Evolutionary conservation across 2,888 invertebrate species (phyloP), one percentile per base, ranked within the genome.

Genomic region (Athetis lepigone): DNA sequence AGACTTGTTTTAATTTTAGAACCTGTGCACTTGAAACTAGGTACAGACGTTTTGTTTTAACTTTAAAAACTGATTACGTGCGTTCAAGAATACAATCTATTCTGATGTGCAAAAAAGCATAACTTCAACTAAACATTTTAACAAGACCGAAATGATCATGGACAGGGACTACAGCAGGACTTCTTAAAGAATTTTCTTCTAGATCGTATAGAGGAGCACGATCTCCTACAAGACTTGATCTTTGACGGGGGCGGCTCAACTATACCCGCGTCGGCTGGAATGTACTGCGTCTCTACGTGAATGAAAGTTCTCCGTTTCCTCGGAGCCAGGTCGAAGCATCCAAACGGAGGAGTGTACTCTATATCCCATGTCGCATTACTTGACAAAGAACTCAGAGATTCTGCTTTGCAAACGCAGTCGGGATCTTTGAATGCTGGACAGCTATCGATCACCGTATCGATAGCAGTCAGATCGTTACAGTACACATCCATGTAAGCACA

Each of bases 281-380:
- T 84, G 77, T 97, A 97, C 80, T 97, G 97, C 0, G 96, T 96
- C 58, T 96, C 96, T 0, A 93, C 95, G 70, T 96, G 96, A 2
- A 96, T 89, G 72, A 95, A 95, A 1, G 90, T 90, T 63, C 88
- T 89, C 2, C 91, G 88, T 51, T 94, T 91, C 9, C 96, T 92
- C 1, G 95, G 91, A 60, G 96, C 93, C 1, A 96, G 94, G 74
- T 96, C 96, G 52, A 97, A 96, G 39, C 97, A 94, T 0, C 96
- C 97, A 42, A 96, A 97, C 0, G 97, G 97, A 1, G 97, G 97
- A 0, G 97, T 97, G 55, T 97, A 97, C 65, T 97, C 97, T 40
- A 97, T 96, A 79, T 97, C 97, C 88, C 96, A 95, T 60, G 97
- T 97, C 1, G 96, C 96, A 66, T 96, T 96, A 56, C 95, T 95